Evolutionary conservation across 2,888 invertebrate species (phyloP).

Genomic region (Hydroisotoma schaefferi): DNA sequence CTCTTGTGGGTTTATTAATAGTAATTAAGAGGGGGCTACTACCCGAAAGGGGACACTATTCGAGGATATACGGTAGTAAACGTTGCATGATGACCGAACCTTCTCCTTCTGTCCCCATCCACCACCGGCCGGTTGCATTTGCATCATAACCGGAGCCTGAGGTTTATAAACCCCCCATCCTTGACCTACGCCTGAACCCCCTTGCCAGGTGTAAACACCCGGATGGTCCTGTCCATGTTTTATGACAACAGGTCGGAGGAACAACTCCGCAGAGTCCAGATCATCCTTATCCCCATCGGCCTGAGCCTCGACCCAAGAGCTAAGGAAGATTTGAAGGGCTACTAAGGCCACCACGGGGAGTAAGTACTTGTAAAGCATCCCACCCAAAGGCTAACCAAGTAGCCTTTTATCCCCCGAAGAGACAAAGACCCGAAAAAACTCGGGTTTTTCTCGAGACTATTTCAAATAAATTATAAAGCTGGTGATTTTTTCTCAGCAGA

Average conservation of each 20-base stretch:
- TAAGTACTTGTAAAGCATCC: constrained; percentile 31
- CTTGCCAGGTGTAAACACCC: constrained; percentile 38
- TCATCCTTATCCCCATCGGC: constrained; percentile 26
- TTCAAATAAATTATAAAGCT: no score
- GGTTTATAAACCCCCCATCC: constrained; percentile 34
- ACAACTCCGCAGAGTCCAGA: constrained; percentile 34
- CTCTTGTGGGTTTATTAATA: neutral
- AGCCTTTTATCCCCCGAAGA: no score
- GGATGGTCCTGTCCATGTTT: constrained; percentile 40
- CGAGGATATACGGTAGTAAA: no score
- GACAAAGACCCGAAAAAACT: no score
- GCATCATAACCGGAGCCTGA: constrained; percentile 3
- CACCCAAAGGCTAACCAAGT: no score
- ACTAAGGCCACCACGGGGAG: constrained; percentile 30
- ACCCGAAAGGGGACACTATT: no score
- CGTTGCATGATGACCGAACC: no score
- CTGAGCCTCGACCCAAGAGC: neutral
- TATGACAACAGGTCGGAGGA: constrained; percentile 37
- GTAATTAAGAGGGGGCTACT: no score
- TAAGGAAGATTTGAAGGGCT: constrained; percentile 1
- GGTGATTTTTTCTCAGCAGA: no score
- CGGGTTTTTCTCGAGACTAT: no score
- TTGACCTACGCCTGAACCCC: constrained; percentile 20
- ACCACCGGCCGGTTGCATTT: constrained; percentile 14
- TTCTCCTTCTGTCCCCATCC: constrained; percentile 10